Conservation (phyloP, 2,797 vertebrate genomes). For the Phoxinus dragarum region DNA sequence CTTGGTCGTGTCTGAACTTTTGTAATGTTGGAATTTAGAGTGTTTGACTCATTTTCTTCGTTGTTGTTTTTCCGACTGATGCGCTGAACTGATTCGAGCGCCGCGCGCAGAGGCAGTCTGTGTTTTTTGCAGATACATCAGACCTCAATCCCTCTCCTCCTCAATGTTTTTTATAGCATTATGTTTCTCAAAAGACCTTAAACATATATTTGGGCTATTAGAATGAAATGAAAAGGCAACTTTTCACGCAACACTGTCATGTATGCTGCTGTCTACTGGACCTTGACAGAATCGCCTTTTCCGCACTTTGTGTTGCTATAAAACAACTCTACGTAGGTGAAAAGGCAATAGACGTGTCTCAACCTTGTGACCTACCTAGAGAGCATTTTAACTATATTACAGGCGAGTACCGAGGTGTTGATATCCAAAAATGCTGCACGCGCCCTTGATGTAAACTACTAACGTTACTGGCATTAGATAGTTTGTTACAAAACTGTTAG, state of each 20-base stretch:
- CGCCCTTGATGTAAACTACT: neutral
- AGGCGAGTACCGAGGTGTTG: neutral
- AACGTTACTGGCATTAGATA: too few relatives aligned
- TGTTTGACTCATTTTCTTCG: neutral
- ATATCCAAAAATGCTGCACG: neutral
- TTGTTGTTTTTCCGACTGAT: neutral
- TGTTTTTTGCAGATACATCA: neutral
- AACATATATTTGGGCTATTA: neutral
- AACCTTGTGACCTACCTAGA: neutral
- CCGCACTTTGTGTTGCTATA: neutral
- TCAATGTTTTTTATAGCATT: neutral
- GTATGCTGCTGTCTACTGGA: conserved; percentile 20
- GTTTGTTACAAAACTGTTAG: neutral
- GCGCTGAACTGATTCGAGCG: conserved; percentile 25
- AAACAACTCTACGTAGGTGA: neutral
- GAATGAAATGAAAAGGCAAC: neutral
- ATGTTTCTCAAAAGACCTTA: neutral
- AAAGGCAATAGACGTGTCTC: neutral
- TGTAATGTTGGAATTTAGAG: neutral
- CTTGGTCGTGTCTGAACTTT: neutral
- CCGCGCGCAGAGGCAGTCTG: neutral
- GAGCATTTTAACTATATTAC: neutral
- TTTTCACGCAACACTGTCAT: neutral
- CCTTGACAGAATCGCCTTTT: neutral
- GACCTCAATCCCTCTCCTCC: neutral